Conservation (phyloP, 1,140 invertebrate species). For the Cydia splendana region DNA sequence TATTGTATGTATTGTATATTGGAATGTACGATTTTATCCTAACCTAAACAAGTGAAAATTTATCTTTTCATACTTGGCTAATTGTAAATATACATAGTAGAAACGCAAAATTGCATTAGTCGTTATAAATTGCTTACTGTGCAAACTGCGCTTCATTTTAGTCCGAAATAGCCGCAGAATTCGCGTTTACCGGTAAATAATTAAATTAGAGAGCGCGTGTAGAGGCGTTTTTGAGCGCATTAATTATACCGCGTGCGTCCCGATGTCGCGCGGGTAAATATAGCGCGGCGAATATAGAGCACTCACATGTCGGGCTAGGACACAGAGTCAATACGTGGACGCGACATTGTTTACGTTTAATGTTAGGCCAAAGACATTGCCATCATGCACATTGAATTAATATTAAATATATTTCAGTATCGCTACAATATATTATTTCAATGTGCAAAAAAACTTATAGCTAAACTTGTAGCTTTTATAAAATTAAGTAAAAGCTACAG, state of each 20-base stretch:
- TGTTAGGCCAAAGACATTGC: too few relatives aligned
- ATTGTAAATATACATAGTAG: neutral
- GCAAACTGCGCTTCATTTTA: neutral
- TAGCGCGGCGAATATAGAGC: slow-evolving; percentile 64
- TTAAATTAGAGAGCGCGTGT: slow-evolving; percentile 23
- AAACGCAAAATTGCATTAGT: neutral
- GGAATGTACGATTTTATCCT: too few relatives aligned
- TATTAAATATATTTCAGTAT: too few relatives aligned
- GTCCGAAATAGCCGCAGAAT: slow-evolving; percentile 1
- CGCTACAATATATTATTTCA: too few relatives aligned
- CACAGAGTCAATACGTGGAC: neutral
- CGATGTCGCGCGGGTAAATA: slow-evolving; percentile 67
- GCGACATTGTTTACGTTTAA: neutral
- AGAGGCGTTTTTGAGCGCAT: slow-evolving; percentile 32
- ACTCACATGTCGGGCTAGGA: slow-evolving; percentile 50
- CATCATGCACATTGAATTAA: too few relatives aligned
- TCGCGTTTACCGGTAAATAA: slow-evolving; percentile 16
- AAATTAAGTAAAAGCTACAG: too few relatives aligned
- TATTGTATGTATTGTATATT: too few relatives aligned
- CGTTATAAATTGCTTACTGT: neutral
- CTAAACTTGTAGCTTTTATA: too few relatives aligned
- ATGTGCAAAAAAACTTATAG: too few relatives aligned
- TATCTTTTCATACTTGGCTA: neutral
- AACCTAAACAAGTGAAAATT: too few relatives aligned
- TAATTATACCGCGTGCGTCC: slow-evolving; percentile 13